Conservation (phyloP, 2,888 invertebrate genomes). For the Sarcophaga caerulescens region DNA sequence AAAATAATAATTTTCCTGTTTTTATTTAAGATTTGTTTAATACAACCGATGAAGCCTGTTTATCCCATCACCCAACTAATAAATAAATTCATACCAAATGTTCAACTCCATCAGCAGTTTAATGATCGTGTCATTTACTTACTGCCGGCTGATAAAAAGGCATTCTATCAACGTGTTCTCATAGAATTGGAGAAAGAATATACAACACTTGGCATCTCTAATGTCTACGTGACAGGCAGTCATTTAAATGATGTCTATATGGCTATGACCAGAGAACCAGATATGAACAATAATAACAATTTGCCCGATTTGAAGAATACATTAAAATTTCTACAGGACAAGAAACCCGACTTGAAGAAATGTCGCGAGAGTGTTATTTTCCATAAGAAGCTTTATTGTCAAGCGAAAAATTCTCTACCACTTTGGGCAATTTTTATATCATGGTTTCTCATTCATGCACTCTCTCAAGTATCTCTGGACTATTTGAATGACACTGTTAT, state of each 20-base stretch:
- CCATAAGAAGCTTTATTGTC: constrained; percentile 40
- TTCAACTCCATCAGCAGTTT: constrained; percentile 22
- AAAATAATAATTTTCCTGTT: neutral
- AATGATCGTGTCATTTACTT: constrained; percentile 42
- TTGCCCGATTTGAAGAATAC: constrained; percentile 3
- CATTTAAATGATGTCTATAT: constrained; percentile 54
- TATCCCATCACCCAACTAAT: constrained; percentile 37
- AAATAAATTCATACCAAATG: constrained; percentile 27
- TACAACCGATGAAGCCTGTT: constrained; percentile 15
- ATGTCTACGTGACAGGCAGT: constrained; percentile 27
- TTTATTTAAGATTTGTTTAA: constrained; percentile 15
- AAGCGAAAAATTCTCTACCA: constrained; percentile 39
- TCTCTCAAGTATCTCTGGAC: neutral
- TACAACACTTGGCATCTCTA: constrained; percentile 21
- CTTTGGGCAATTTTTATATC: constrained; percentile 20
- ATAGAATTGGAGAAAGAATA: constrained; percentile 43
- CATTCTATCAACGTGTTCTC: constrained; percentile 39
- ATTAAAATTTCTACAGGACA: constrained; percentile 10
- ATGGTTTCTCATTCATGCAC: constrained; percentile 2
- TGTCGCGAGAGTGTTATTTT: neutral
- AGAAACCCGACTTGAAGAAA: neutral
- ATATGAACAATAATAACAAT: neutral
- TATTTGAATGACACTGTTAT: neutral
- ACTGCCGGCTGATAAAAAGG: constrained; percentile 27
- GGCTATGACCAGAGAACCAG: neutral